Conservation (phyloP, 2,113 vertebrate species). For the Cynopterus brachyotis region DNA sequence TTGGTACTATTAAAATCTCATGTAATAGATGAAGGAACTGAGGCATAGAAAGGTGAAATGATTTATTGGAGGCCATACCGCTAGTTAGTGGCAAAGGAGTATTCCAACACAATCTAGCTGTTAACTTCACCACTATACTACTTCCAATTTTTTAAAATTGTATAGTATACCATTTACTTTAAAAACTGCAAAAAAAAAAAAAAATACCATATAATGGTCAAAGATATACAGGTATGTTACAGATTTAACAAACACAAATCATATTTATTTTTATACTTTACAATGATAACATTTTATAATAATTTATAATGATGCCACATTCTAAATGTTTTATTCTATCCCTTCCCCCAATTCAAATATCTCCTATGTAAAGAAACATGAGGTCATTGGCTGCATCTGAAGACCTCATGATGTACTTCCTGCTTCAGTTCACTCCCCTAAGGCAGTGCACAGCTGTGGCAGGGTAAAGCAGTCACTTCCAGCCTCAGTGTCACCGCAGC, state of each 20-base stretch:
- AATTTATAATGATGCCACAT: not conserved
- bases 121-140: not conserved
- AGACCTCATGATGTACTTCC: slow-evolving; percentile 3
- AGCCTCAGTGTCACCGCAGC: slow-evolving; percentile 71
- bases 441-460: slow-evolving; percentile 59
- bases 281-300: not conserved
- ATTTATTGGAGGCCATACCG: not conserved
- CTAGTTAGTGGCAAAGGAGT: not conserved
- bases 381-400: not conserved
- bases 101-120: not conserved
- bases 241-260: not conserved
- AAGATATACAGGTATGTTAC: not conserved
- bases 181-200: not conserved
- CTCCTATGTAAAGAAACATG: not conserved
- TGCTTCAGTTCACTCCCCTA: slow-evolving; percentile 57
- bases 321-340: not conserved
- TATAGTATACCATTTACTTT: not conserved
- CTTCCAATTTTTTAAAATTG: not conserved
- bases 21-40: not conserved
- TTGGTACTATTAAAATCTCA: not conserved
- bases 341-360: not conserved
- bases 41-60: not conserved
- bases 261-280: not conserved
- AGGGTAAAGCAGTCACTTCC: slow-evolving; percentile 67
- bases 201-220: not conserved